phyloP scores from a whole-genome alignment of 2,888 invertebrate species.

The Fragum sueziense region DNA sequence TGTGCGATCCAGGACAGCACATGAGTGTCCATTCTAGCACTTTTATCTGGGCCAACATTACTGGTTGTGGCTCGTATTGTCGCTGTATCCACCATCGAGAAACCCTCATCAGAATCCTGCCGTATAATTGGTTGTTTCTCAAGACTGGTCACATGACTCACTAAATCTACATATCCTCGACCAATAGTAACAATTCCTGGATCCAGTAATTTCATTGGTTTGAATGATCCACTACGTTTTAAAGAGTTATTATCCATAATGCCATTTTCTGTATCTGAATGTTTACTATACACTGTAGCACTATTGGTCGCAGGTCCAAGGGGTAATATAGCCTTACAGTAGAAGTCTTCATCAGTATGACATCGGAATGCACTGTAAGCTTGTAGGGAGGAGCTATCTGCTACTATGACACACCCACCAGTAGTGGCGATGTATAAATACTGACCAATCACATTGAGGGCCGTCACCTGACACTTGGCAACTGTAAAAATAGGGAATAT shows the following conservation, averaged over 20 bases:
- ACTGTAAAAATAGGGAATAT: conserved; percentile 65
- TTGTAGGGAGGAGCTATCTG: conserved; percentile 90
- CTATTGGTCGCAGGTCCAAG: conserved; percentile 33
- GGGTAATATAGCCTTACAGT: conserved; percentile 71
- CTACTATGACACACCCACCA: conserved; percentile 96
- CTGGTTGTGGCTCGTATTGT: conserved; percentile 22
- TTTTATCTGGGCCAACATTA: conserved; percentile 22
- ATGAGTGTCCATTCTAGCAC: conserved; percentile 63
- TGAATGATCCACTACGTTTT: not conserved
- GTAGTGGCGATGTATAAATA: conserved; percentile 94
- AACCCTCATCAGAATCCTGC: conserved; percentile 39
- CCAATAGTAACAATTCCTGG: conserved; percentile 72
- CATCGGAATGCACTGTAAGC: conserved; percentile 94
- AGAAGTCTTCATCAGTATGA: conserved; percentile 73
- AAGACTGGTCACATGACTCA: conserved; percentile 50
- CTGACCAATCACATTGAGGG: conserved; percentile 86
- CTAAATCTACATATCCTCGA: conserved; percentile 70
- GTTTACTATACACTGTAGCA: not conserved
- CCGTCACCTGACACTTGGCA: conserved; percentile 86
- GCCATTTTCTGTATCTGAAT: not conserved
- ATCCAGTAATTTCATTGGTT: conserved; percentile 5
- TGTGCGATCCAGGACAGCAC: conserved; percentile 71
- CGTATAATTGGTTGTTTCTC: conserved; percentile 31
- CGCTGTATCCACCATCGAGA: conserved; percentile 23
- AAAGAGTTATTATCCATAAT: not conserved